Conservation (phyloP, 2,113 vertebrate species). For the Epinephelus lanceolatus region DNA sequence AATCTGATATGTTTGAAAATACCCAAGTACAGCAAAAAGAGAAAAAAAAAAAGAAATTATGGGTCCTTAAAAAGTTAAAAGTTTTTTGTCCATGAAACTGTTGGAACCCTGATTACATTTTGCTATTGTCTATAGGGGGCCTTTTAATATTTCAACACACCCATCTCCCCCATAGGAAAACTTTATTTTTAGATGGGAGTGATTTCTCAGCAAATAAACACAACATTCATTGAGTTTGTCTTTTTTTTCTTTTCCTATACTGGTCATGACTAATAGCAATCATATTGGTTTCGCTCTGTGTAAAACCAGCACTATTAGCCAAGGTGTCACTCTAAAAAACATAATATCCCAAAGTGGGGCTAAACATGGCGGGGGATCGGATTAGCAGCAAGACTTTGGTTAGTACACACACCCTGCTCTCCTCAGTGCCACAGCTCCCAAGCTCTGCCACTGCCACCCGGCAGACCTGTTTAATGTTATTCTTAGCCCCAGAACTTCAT, state of each 20-base stretch:
- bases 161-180: slow-evolving; percentile 45
- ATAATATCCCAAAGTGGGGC: slow-evolving; percentile 76
- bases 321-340: slow-evolving; percentile 74
- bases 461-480: slow-evolving; percentile 73
- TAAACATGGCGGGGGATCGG: slow-evolving; percentile 73
- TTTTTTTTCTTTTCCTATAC: slow-evolving; percentile 13
- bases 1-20: too few relatives aligned
- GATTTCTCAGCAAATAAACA: slow-evolving; percentile 34
- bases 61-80: too few relatives aligned
- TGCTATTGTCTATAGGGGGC: slow-evolving; percentile 28
- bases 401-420: slow-evolving; percentile 51
- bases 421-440: slow-evolving; percentile 43
- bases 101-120: not conserved
- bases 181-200: slow-evolving; percentile 12
- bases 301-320: slow-evolving; percentile 74
- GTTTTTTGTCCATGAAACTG: too few relatives aligned
- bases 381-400: slow-evolving; percentile 68
- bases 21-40: too few relatives aligned
- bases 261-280: slow-evolving; percentile 54
- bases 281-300: slow-evolving; percentile 60
- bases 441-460: slow-evolving; percentile 43
- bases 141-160: slow-evolving; percentile 64
- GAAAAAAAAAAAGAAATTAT: too few relatives aligned
- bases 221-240: slow-evolving; percentile 18
- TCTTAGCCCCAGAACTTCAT: slow-evolving; percentile 79